These are phyloP conservation scores for Bellardia pandia DNA, from an alignment of 2,888 invertebrate species.

Conservation along the genomic window DNA sequence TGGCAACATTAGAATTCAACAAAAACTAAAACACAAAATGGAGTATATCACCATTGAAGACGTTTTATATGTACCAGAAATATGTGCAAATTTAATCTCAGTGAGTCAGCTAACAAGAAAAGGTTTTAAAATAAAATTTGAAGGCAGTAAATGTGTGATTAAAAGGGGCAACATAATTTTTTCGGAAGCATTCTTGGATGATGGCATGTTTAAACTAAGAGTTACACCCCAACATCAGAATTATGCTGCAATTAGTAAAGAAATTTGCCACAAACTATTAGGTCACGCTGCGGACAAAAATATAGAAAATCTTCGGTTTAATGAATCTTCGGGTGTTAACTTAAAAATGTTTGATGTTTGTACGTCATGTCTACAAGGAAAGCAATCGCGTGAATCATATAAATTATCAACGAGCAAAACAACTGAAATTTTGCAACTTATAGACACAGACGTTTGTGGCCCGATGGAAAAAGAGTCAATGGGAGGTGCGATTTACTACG, in stretches of 20 bases:
- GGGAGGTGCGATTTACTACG: conserved; percentile 38
- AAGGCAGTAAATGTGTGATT: conserved; percentile 14
- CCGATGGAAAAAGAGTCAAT: conserved; percentile 28
- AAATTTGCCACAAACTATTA: conserved; percentile 40
- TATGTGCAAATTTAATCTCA: conserved; percentile 55
- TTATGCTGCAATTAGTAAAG: not conserved
- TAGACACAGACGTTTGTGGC: conserved; percentile 51
- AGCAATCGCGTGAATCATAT: conserved; percentile 31
- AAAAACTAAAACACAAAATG: not conserved
- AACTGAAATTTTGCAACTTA: not conserved
- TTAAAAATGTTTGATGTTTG: not conserved
- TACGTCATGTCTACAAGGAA: conserved; percentile 35
- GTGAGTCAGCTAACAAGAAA: conserved; percentile 45
- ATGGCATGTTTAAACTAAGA: no score
- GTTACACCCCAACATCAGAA: not conserved
- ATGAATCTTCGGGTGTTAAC: not conserved
- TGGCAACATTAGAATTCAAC: conserved; percentile 8
- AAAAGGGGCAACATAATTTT: not conserved
- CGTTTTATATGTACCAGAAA: conserved; percentile 46
- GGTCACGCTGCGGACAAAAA: no score
- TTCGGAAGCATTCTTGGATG: conserved; percentile 10
- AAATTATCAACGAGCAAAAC: conserved; percentile 4
- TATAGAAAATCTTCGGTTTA: conserved; percentile 14
- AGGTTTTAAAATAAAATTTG: conserved; percentile 31
- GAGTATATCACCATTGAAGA: not conserved